phyloP scores from a whole-genome alignment of 1,140 invertebrate species.

The Ectropis grisescens region DNA sequence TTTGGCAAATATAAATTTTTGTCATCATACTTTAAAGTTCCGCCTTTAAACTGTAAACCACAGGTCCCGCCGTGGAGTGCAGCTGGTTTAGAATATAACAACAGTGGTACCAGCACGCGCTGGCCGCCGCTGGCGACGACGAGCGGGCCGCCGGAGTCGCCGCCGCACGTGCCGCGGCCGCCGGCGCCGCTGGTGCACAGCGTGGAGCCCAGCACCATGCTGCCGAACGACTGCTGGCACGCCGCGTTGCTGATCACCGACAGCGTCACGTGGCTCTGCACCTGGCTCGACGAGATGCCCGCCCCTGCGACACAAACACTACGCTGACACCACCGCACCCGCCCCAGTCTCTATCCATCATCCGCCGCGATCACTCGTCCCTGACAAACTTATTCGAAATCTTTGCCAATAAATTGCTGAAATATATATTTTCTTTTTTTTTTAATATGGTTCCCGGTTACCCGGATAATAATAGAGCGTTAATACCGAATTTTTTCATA shows the following conservation, averaged over 20 bases:
- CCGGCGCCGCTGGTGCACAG: slow-evolving; percentile 17
- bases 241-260: slow-evolving; percentile 22
- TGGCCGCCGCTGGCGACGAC: slow-evolving; percentile 14
- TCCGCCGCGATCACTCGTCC: too few relatives aligned
- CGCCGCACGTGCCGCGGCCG: slow-evolving; percentile 21
- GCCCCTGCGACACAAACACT: slow-evolving; percentile 6
- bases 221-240: slow-evolving; percentile 17
- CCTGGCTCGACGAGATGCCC: slow-evolving; percentile 15
- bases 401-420: too few relatives aligned
- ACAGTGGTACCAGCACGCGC: slow-evolving; percentile 18
- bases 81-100: too few relatives aligned
- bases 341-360: background rate
- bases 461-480: too few relatives aligned
- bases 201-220: slow-evolving; percentile 11
- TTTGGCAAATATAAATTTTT: too few relatives aligned
- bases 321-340: background rate
- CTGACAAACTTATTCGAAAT: too few relatives aligned
- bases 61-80: too few relatives aligned
- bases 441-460: too few relatives aligned
- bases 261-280: slow-evolving; percentile 17
- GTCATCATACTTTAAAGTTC: too few relatives aligned
- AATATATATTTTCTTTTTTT: too few relatives aligned
- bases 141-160: slow-evolving; percentile 67
- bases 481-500: too few relatives aligned
- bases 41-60: too few relatives aligned